Conservation (phyloP, 2,888 invertebrate species). For the Ypsolopha scabrella region DNA sequence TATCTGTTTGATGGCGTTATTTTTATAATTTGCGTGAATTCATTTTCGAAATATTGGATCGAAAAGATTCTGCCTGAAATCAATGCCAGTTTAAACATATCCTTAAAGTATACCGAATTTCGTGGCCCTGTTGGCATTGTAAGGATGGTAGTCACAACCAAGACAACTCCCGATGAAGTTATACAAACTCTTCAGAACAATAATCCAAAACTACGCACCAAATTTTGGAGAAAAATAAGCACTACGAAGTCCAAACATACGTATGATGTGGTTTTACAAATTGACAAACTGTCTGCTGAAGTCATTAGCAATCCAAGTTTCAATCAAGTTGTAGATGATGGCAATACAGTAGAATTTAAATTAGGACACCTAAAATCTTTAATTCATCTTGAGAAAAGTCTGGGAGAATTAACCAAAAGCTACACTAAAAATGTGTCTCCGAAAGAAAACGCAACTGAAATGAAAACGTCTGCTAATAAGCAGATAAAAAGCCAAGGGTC, state of each 20-base stretch:
- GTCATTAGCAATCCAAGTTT: conserved; percentile 39
- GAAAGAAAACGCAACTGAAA: neutral
- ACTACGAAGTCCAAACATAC: conserved; percentile 31
- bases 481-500: too few species aligned
- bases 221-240: conserved; percentile 53
- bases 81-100: conserved; percentile 26
- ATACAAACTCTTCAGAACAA: conserved; percentile 37
- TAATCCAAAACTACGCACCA: conserved; percentile 48
- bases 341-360: conserved; percentile 32
- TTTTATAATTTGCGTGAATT: conserved; percentile 46
- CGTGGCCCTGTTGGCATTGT: conserved; percentile 58
- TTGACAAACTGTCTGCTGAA: conserved; percentile 54
- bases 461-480: too few species aligned
- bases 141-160: conserved; percentile 40
- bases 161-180: conserved; percentile 35
- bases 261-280: conserved; percentile 46
- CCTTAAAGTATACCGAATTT: conserved; percentile 47
- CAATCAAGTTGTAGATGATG: conserved; percentile 31
- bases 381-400: conserved; percentile 32
- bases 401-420: conserved; percentile 30
- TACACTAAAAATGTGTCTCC: neutral
- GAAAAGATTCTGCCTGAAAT: conserved; percentile 26
- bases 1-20: conserved; percentile 58
- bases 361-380: conserved; percentile 47
- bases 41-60: conserved; percentile 36